A percentile compares a stretch with the other conserved stretches of the same genome.
phyloP scores from a whole-genome alignment of 2,113 vertebrate species.

The Spea multiplicata region DNA sequence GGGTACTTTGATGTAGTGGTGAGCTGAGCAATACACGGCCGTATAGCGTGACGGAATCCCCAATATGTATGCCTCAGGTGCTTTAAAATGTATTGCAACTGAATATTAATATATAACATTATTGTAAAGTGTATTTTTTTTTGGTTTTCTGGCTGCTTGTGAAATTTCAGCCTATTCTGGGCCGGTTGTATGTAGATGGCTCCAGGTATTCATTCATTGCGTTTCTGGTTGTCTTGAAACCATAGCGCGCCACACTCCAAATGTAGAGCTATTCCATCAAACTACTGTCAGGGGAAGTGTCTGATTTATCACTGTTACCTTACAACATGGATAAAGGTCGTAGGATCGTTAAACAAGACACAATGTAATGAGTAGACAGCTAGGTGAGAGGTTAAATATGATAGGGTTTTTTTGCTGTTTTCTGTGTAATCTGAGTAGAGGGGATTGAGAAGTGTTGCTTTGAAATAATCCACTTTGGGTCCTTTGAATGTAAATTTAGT shows the following conservation, averaged over 20 bases:
- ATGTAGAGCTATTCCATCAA: neutral
- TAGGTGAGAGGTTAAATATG: conserved; percentile 45
- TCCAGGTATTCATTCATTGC: too few species aligned
- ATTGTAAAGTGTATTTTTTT: too few species aligned
- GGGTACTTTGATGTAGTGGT: too few species aligned
- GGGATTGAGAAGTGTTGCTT: conserved; percentile 35
- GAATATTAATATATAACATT: too few species aligned
- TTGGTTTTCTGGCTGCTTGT: too few species aligned
- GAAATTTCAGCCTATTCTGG: too few species aligned
- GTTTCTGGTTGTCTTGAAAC: neutral
- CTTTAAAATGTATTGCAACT: too few species aligned
- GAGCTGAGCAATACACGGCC: too few species aligned
- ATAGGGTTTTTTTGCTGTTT: conserved; percentile 27
- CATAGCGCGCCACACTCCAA: neutral
- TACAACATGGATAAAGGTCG: conserved; percentile 9
- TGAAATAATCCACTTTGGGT: conserved; percentile 31
- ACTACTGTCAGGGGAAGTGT: neutral
- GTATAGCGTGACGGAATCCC: too few species aligned
- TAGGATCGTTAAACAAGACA: neutral
- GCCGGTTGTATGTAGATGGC: too few species aligned
- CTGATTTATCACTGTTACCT: conserved; percentile 22
- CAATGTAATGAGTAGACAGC: neutral
- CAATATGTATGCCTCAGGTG: too few species aligned
- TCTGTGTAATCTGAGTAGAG: conserved; percentile 26
- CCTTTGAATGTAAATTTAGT: conserved; percentile 24